Evolutionary conservation across 2,113 vertebrate species (phyloP).

Genomic region (Recurvirostra avosetta): DNA sequence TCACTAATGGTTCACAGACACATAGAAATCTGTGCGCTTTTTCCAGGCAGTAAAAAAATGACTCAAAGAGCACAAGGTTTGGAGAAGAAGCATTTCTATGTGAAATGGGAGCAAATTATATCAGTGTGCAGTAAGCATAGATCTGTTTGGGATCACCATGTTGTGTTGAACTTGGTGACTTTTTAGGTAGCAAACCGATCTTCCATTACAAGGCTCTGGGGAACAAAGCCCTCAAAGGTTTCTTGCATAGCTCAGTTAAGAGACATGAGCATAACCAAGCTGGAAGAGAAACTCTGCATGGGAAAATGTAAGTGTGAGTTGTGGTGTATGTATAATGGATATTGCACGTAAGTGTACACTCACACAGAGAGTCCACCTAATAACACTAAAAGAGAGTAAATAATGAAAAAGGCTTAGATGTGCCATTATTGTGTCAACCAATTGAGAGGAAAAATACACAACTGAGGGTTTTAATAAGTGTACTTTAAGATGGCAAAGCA

Average conservation of each 20-base stretch:
- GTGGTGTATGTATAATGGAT: not conserved
- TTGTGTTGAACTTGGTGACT: not conserved
- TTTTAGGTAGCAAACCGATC: not conserved
- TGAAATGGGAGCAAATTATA: not conserved
- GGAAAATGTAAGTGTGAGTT: not conserved
- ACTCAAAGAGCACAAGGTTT: not conserved
- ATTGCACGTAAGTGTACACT: not conserved
- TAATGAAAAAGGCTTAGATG: not conserved
- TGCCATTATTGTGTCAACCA: not conserved
- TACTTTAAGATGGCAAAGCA: not conserved
- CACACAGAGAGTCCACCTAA: not conserved
- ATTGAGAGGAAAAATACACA: not conserved
- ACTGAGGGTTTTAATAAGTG: not conserved
- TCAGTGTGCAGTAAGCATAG: not conserved
- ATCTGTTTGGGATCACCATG: not conserved
- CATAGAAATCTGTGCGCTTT: not conserved
- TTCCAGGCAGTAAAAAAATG: not conserved
- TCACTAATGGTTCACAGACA: slow-evolving; percentile 25
- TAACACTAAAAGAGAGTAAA: not conserved
- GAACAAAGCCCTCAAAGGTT: not conserved
- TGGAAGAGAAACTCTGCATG: not conserved
- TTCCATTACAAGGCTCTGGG: not conserved
- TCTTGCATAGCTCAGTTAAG: not conserved
- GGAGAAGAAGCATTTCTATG: not conserved
- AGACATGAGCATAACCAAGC: not conserved